These are phyloP conservation scores for Cheumatopsyche charites DNA, from an alignment of 1,140 invertebrate genomes.

Conservation along the genomic window DNA sequence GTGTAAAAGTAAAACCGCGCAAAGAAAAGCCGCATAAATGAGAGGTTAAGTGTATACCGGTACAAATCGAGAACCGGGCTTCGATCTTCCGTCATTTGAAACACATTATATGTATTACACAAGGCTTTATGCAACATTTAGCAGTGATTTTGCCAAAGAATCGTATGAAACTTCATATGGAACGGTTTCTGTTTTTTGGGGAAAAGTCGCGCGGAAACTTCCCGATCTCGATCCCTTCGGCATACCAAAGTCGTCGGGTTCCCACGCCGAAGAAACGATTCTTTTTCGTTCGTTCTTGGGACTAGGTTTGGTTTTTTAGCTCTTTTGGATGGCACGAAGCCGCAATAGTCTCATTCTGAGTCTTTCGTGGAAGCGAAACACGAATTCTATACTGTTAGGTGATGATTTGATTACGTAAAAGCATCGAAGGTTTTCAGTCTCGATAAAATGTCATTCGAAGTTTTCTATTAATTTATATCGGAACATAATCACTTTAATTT, in stretches of 20 bases:
- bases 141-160: no score
- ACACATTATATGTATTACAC: no score
- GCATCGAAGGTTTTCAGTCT: background rate
- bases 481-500: no score
- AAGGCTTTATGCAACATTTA: no score
- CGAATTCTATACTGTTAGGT: background rate
- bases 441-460: no score
- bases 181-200: background rate
- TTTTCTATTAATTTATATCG: no score
- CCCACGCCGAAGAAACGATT: slow-evolving; percentile 48
- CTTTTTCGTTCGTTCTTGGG: slow-evolving; percentile 42
- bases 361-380: background rate
- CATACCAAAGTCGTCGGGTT: slow-evolving; percentile 29
- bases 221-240: slow-evolving; percentile 1
- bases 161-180: no score
- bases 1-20: no score
- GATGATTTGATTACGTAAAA: background rate
- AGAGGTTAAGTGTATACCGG: no score
- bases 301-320: slow-evolving; percentile 27
- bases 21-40: no score
- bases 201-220: background rate
- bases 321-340: slow-evolving; percentile 43
- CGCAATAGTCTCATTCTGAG: slow-evolving; percentile 30
- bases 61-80: no score
- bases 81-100: background rate